These are phyloP conservation scores for Isotomurus palustris DNA, from an alignment of 2,888 invertebrate species.

Conservation along the genomic window DNA sequence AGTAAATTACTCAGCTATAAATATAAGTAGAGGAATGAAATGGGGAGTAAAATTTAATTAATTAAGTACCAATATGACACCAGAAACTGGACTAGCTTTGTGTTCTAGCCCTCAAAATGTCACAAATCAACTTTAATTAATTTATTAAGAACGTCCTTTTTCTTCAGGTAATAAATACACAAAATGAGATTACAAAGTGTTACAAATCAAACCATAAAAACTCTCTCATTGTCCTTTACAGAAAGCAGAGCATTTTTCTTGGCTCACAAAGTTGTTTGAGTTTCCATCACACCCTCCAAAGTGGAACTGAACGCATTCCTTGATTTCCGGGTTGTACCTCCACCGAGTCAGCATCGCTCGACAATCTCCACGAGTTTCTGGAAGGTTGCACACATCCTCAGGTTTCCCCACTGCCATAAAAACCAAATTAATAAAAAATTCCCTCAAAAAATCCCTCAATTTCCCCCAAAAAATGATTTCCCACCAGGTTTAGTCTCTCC, in stretches of 20 bases:
- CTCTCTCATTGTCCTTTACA: conserved; percentile 51
- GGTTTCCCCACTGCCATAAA: conserved; percentile 30
- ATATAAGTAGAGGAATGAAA: no score
- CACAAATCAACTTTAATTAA: no score
- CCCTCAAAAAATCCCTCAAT: no score
- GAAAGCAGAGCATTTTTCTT: conserved; percentile 54
- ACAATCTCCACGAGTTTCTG: conserved; percentile 42
- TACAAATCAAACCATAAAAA: no score
- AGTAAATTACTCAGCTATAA: no score
- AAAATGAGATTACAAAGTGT: not conserved
- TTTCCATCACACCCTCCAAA: conserved; percentile 59
- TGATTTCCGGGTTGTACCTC: conserved; percentile 53
- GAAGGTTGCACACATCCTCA: conserved; percentile 40
- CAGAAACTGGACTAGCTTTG: no score
- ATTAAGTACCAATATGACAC: no score
- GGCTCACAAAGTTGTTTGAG: conserved; percentile 55
- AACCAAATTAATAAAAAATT: no score
- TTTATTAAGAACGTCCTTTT: not conserved
- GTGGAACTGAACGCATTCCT: conserved; percentile 55
- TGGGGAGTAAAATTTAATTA: no score
- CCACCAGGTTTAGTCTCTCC: no score
- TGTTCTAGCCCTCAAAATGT: no score
- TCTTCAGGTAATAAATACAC: not conserved
- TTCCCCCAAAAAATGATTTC: no score
- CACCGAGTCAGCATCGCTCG: conserved; percentile 49